Percentiles rank a stretch among this genome's conserved stretches.
Conservation (phyloP, 2,113 vertebrate species). For the Pelodiscus sinensis region DNA sequence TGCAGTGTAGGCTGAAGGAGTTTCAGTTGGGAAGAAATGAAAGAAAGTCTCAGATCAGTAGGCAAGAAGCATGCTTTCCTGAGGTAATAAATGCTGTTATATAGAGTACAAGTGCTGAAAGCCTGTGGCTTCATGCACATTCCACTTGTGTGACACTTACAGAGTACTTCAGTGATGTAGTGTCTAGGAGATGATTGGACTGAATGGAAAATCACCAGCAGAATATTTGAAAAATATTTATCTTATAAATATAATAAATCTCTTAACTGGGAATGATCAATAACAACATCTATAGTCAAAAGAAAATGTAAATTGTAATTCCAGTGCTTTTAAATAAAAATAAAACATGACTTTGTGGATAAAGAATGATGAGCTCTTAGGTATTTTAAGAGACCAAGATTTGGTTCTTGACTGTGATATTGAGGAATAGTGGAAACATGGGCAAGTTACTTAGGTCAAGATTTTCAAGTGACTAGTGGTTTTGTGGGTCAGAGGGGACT, state of each 20-base stretch:
- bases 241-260: not conserved
- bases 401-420: not conserved
- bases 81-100: not conserved
- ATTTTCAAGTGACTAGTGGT: not conserved
- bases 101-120: not conserved
- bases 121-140: not conserved
- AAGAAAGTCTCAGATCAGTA: not conserved
- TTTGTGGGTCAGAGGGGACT: not conserved
- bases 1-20: not conserved
- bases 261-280: not conserved
- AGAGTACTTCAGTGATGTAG: not conserved
- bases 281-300: not conserved
- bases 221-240: not conserved
- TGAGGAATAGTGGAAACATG: not conserved
- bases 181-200: not conserved
- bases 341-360: not conserved
- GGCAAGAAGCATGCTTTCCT: not conserved
- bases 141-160: not conserved
- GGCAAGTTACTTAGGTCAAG: not conserved
- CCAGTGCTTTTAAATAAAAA: not conserved
- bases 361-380: not conserved
- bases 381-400: not conserved
- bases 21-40: not conserved
- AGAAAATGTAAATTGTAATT: not conserved
- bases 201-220: not conserved